Base-by-base conservation (phyloP, 2,113 vertebrate genomes). In the Synchiropus splendidus region DNA sequence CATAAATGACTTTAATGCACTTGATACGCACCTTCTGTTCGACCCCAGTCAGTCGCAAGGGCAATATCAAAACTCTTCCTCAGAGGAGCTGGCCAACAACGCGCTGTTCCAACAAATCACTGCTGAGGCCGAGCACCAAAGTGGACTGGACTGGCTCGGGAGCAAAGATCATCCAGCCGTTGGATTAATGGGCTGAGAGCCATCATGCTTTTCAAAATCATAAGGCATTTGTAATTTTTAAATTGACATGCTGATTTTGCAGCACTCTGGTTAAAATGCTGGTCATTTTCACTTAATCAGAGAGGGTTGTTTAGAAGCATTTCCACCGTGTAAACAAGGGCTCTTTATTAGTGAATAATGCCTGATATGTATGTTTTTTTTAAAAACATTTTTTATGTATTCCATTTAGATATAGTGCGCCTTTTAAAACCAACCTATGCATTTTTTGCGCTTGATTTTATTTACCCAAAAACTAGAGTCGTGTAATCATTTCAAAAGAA, bases 161-260 rank as follows among this genome's bases (percentile, higher is more conserved):
- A 98, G 87, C 79, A 99, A 99, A 85, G 95, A 99, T 85, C 93
- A 99, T 74, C 84, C 93, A 66, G 83, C 92, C 65, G 94, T 98
- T 77, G 95, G 95, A 78, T 87, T 99, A 88, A 85, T 99, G 89
- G 92, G 95, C 80, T 99, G 86, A 93, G 15, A 27, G 31, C 2
- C 34, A 10, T 1, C 14, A 61, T 63, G 74, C 9, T 41, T 37
- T 77, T 84, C 80, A 79, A 60, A 48, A 55, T 54, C 48, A 45
- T 54, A 42, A 60, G 51, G 35, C 48, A 54, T 75, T 72, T 56
- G 57, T 34, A 53, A 33, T 91, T 87, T 90, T 85, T 85, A 88
- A 86, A 27, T 27, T 27, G 21, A 4, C 21, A 27, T 27, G 21
- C 88, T 73, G 64, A 84, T 86, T 65, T 68, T 69, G 58, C 56